Conservation (phyloP, 64 coral and sea anemone species). For the Pachyseris speciosa region DNA sequence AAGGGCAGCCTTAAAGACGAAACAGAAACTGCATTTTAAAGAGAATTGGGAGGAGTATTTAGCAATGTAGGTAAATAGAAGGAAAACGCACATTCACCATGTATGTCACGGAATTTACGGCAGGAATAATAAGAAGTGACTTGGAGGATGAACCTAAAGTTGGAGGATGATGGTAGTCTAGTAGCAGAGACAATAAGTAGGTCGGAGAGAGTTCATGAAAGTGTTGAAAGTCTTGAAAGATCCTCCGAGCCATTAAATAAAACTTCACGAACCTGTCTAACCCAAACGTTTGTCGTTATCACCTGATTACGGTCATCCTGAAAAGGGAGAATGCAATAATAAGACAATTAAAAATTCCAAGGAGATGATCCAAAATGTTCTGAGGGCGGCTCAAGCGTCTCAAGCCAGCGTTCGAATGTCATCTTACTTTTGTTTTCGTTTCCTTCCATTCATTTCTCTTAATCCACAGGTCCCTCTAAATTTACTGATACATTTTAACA, state of each 20-base stretch:
- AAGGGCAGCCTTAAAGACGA: background rate
- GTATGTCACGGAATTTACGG: background rate
- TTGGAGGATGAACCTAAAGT: background rate
- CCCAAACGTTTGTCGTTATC: constrained; percentile 86
- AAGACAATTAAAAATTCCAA: background rate
- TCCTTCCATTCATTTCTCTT: too few species aligned
- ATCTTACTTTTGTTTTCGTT: too few species aligned
- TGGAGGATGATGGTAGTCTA: background rate
- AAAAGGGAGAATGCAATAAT: background rate
- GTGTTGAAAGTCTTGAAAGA: background rate
- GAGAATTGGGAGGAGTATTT: background rate
- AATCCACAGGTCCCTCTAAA: too few species aligned
- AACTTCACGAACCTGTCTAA: constrained; percentile 79
- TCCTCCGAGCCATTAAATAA: too few species aligned
- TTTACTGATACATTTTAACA: too few species aligned
- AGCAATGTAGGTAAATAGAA: background rate
- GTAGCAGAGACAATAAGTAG: background rate
- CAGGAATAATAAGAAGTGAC: background rate
- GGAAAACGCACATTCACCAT: background rate
- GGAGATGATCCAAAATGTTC: background rate
- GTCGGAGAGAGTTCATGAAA: background rate
- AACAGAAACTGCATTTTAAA: background rate
- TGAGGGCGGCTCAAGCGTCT: too few species aligned
- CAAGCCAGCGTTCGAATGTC: too few species aligned
- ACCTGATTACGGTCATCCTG: constrained; percentile 89